A percentile compares a stretch with the other conserved stretches of the same genome.
Evolutionary conservation across 2,888 invertebrate species (phyloP).

Genomic region (Tinea trinotella): DNA sequence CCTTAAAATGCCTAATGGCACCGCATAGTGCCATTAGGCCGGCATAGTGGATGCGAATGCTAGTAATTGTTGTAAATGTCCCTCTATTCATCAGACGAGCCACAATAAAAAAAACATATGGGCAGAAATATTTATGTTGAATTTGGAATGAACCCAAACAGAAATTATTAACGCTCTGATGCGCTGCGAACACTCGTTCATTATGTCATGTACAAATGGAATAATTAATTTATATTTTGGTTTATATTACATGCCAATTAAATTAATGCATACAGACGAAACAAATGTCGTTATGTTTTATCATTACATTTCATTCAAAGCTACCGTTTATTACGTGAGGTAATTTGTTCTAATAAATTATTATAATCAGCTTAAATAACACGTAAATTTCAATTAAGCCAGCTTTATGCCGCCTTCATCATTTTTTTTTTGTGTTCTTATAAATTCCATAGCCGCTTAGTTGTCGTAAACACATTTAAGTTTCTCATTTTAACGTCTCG

Average conservation of each 20-base stretch:
- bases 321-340: neutral
- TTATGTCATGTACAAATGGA: conserved; percentile 56
- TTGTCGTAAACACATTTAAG: conserved; percentile 55
- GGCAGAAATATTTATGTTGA: neutral
- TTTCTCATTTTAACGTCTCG: conserved; percentile 32
- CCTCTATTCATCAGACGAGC: too few species aligned
- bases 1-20: too few species aligned
- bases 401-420: conserved; percentile 22
- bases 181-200: conserved; percentile 37
- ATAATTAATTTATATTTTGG: conserved; percentile 43
- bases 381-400: conserved; percentile 21
- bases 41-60: too few species aligned
- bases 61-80: too few species aligned
- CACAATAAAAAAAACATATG: too few species aligned
- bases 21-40: too few species aligned
- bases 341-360: neutral
- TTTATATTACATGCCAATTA: conserved; percentile 42
- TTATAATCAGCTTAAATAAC: neutral
- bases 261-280: conserved; percentile 32
- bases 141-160: too few species aligned
- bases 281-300: neutral
- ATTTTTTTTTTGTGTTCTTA: neutral
- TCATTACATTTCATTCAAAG: neutral
- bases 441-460: conserved; percentile 41
- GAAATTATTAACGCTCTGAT: conserved; percentile 8